Percentiles rank a stretch among this genome's conserved stretches.
phyloP scores from a whole-genome alignment of 1,140 invertebrate species.

The Papilio machaon region DNA sequence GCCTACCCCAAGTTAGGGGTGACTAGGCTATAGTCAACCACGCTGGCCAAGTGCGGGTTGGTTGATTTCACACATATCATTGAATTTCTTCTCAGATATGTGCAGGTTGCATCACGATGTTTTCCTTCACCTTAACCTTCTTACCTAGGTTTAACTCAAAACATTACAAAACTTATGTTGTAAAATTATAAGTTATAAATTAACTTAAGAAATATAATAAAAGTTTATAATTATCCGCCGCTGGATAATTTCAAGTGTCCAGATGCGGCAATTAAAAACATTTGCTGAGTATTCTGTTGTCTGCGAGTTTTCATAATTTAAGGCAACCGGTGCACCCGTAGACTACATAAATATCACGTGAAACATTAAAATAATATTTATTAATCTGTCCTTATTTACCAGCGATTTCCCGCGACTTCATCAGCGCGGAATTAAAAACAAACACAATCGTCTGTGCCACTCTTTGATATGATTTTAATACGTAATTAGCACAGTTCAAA shows the following conservation, averaged over 20 bases:
- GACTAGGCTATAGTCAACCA: no score
- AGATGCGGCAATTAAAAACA: constrained; percentile 11
- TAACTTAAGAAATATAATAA: neutral
- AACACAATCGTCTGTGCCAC: no score
- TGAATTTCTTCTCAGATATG: no score
- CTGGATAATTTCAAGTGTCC: neutral
- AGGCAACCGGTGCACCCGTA: neutral
- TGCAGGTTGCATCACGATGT: no score
- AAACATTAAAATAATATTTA: neutral
- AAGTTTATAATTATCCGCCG: neutral
- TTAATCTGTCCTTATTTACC: no score
- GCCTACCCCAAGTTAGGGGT: no score
- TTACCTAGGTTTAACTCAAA: no score
- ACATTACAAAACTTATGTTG: neutral
- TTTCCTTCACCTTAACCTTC: no score
- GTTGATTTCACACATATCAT: no score
- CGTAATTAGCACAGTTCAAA: neutral
- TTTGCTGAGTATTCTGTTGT: neutral
- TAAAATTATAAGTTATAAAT: neutral
- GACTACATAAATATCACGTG: neutral
- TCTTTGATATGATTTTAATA: neutral
- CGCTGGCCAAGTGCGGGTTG: no score
- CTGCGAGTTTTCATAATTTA: neutral
- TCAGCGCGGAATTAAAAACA: no score
- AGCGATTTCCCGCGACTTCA: no score